Percentiles rank a stretch among this genome's conserved stretches.
Evolutionary conservation across 2,113 vertebrate species (phyloP).

Genomic region (Dipodomys stephensi): DNA sequence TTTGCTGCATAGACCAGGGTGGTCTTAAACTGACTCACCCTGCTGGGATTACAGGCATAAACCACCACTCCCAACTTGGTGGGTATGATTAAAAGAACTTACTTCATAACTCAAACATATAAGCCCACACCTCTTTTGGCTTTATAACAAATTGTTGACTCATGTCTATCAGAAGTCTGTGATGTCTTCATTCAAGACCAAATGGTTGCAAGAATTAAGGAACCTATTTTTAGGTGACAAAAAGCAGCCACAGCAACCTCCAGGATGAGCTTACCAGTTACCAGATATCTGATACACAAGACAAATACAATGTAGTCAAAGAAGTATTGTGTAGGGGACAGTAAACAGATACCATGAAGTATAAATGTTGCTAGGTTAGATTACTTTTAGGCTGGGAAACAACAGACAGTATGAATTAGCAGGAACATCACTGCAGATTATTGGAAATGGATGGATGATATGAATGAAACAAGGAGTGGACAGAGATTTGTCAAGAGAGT

Average conservation of each 20-base stretch:
- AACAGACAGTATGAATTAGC: background rate
- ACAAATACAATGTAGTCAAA: conserved; percentile 26
- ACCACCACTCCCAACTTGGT: no score
- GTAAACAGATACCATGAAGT: background rate
- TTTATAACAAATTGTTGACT: background rate
- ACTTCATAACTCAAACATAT: conserved; percentile 14
- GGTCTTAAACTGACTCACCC: no score
- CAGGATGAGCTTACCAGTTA: background rate
- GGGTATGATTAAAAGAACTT: background rate
- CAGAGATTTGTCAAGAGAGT: background rate
- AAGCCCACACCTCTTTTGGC: background rate
- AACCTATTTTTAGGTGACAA: conserved; percentile 5
- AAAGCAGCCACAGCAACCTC: background rate
- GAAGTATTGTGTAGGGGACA: background rate
- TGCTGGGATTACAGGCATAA: no score
- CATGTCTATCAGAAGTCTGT: background rate
- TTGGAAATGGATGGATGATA: background rate
- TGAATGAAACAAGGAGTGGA: background rate
- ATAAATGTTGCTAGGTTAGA: background rate
- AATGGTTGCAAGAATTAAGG: background rate
- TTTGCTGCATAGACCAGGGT: no score
- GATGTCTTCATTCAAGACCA: background rate
- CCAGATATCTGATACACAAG: background rate
- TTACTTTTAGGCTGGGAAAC: background rate
- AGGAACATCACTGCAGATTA: background rate